Base-by-base conservation (phyloP, 2,113 vertebrate species). In the Tapirus terrestris region DNA sequence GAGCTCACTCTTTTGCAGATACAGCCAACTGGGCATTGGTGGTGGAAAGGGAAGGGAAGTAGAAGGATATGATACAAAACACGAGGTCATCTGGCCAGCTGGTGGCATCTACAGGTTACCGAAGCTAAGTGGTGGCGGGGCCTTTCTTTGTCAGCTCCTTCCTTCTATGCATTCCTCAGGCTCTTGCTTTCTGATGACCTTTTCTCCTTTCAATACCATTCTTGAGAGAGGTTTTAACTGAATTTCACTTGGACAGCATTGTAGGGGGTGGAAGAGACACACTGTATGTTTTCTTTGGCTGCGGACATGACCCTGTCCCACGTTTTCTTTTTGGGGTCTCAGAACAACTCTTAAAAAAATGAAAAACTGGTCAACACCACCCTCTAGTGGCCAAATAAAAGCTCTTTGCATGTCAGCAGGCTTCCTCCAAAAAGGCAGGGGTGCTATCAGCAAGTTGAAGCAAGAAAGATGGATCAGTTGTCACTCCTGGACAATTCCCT, bases 361-460 rank as follows among this genome's bases (percentile, higher is more conserved):
- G 8, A 94, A 96, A 98, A 91, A 4, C 79, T 91, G 92, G 94
- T 45, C 95, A 95, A 91, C 39, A 96, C 25, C 12, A 25, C 97
- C 96, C 97, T 97, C 97, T 97, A 84, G 97, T 98, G 98, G 94
- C 80, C 92, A 90, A 75, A 67, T 68, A 16, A 56, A 92, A 94
- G n/a, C 51, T 53, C 60, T 87, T 21, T 81, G 51, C 21, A 3
- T 70, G 81, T 88, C 23, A 39, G 14, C 0, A 0, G 75, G 21
- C 14, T 93, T 92, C 56, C 45, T 33, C 51, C 25, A 20, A 83
- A 88, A 82, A 76, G n/a, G 16, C 68, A 60, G 39, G 60, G 6
- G 8, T 21, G 8, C 29, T 13, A 76, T 51, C 4, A 36, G 27
- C 21, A 48, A 83, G 8, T 27, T 72, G 20, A 89, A 90, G 14